Conservation (phyloP, 2,113 vertebrate species). For the Artemisiospiza belli region DNA sequence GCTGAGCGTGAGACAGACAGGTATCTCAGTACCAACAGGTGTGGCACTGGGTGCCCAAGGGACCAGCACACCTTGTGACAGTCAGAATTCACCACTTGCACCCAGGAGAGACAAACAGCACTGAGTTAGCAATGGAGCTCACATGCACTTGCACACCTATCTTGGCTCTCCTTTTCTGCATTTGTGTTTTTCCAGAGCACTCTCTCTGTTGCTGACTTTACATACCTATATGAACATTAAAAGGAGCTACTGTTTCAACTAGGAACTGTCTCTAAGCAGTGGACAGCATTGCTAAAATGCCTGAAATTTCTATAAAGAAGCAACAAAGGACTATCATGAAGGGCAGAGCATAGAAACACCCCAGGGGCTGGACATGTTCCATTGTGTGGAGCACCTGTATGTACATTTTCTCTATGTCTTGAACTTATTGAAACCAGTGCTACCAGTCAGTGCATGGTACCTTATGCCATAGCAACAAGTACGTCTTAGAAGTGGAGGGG, state of each 20-base stretch:
- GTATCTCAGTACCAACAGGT: not conserved
- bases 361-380: not conserved
- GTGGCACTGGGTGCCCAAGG: not conserved
- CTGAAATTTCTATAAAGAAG: not conserved
- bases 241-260: not conserved
- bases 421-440: not conserved
- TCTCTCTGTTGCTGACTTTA: not conserved
- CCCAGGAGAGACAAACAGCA: not conserved
- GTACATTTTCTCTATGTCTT: not conserved
- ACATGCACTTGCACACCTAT: not conserved
- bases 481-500: not conserved
- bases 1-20: not conserved
- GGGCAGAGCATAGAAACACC: not conserved
- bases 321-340: not conserved
- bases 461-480: not conserved
- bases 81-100: not conserved
- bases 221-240: not conserved
- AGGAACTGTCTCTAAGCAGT: not conserved
- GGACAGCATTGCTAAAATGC: constrained; percentile 1
- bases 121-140: not conserved
- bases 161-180: not conserved
- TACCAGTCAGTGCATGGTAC: not conserved
- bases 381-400: not conserved
- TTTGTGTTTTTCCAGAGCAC: not conserved
- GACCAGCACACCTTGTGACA: not conserved